Conservation (phyloP, 1,140 invertebrate species). For the Mamestra configurata region DNA sequence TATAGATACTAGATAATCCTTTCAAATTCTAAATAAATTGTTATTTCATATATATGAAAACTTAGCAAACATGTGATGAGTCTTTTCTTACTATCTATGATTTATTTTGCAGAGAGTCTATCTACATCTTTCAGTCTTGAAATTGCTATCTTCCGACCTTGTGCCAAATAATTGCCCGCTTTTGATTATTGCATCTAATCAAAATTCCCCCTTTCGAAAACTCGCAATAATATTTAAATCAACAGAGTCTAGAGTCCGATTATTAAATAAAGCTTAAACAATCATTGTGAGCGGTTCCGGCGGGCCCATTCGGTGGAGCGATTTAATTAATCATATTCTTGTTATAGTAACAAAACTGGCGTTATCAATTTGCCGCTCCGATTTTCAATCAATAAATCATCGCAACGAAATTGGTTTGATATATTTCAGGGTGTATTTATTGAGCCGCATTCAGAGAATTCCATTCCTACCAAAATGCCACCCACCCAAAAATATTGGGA, state of each 20-base stretch:
- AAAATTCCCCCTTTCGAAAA: constrained; percentile 9
- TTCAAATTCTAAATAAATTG: background rate
- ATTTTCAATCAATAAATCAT: constrained; percentile 40
- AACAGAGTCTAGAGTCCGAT: constrained; percentile 22
- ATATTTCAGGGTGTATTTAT: constrained; percentile 17
- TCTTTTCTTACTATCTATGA: too few relatives aligned
- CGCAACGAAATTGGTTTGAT: constrained; percentile 9
- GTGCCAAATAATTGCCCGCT: background rate
- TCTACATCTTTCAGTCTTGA: too few relatives aligned
- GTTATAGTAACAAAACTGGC: constrained; percentile 31
- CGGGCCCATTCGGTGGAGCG: background rate
- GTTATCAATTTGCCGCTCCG: constrained; percentile 37
- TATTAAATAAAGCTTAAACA: constrained; percentile 43
- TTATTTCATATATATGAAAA: too few relatives aligned
- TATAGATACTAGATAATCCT: background rate
- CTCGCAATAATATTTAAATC: constrained; percentile 32
- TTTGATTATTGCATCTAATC: constrained; percentile 16
- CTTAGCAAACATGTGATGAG: too few relatives aligned
- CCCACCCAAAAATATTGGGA: background rate
- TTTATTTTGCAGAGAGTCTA: too few relatives aligned
- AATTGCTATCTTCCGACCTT: background rate
- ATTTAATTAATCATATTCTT: constrained; percentile 45
- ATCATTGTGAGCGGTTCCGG: constrained; percentile 39
- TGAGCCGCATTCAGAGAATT: background rate
- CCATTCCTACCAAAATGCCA: background rate